Conservation (phyloP, 2,888 invertebrate genomes). For the Carcina quercana region DNA sequence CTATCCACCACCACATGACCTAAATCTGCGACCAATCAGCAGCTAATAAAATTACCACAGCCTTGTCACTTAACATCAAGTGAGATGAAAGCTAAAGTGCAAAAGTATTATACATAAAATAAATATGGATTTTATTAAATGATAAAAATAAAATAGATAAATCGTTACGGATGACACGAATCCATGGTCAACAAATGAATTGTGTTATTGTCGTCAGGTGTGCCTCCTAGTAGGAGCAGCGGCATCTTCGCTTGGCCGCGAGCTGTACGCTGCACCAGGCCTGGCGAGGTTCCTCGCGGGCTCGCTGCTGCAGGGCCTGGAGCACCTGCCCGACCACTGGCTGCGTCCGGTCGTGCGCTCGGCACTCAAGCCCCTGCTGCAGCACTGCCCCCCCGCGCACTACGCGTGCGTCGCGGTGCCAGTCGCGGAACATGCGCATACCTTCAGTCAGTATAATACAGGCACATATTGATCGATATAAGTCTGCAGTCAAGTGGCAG, state of each 20-base stretch:
- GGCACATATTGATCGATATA: not conserved
- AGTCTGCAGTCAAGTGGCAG: not conserved
- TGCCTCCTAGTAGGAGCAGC: slow-evolving; percentile 78
- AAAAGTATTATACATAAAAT: no score
- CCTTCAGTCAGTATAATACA: slow-evolving; percentile 78
- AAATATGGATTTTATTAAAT: no score
- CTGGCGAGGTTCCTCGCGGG: slow-evolving; percentile 83
- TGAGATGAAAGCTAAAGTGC: no score
- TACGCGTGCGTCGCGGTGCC: slow-evolving; percentile 85
- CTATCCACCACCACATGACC: no score
- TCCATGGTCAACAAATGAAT: no score
- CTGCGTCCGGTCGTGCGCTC: slow-evolving; percentile 87
- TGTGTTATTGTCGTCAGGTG: no score
- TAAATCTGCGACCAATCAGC: no score
- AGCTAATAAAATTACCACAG: no score
- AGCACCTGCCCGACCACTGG: slow-evolving; percentile 89
- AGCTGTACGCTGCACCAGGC: slow-evolving; percentile 86
- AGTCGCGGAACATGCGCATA: slow-evolving; percentile 83
- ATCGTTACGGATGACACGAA: no score
- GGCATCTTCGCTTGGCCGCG: slow-evolving; percentile 86
- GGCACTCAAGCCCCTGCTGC: slow-evolving; percentile 89
- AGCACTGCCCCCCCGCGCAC: slow-evolving; percentile 88
- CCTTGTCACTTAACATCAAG: no score
- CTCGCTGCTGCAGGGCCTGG: slow-evolving; percentile 80
- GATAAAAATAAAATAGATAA: no score